Percentiles rank a stretch among this genome's conserved stretches.
Conservation (phyloP, 2,797 vertebrate genomes). For the Octomys mimax region DNA sequence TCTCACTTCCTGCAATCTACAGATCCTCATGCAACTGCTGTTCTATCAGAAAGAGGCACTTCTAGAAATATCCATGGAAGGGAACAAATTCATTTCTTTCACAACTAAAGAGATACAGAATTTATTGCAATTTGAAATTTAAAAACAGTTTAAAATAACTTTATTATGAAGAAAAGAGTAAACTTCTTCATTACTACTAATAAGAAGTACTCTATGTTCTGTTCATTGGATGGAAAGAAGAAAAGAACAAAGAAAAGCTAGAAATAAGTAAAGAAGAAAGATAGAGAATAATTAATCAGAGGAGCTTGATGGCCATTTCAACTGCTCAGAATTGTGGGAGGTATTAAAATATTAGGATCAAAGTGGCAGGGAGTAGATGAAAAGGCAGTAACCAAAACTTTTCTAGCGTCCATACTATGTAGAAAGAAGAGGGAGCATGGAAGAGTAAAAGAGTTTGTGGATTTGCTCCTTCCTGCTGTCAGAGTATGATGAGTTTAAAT, state of each 20-base stretch:
- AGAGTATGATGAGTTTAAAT: neutral
- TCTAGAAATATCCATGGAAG: neutral
- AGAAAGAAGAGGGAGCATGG: neutral
- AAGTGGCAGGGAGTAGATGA: neutral
- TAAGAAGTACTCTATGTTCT: neutral
- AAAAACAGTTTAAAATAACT: neutral
- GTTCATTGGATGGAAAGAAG: neutral
- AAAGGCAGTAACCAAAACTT: neutral
- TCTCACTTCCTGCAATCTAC: neutral
- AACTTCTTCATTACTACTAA: neutral
- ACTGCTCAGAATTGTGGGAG: neutral
- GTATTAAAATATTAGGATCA: neutral
- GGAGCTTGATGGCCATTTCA: neutral
- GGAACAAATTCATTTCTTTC: neutral
- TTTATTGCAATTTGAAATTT: neutral
- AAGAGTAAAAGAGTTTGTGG: neutral
- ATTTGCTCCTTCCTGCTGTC: neutral
- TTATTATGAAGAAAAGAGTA: slow-evolving; percentile 19
- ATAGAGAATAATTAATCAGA: neutral
- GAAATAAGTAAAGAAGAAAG: no score
- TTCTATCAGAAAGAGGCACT: neutral
- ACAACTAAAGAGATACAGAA: neutral
- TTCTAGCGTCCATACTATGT: neutral
- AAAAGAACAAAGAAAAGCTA: neutral
- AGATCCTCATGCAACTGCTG: neutral